A percentile compares a stretch with the other conserved stretches of the same genome.
Evolutionary conservation across 1,140 invertebrate species (phyloP).

Genomic region (Chironomus tepperi): DNA sequence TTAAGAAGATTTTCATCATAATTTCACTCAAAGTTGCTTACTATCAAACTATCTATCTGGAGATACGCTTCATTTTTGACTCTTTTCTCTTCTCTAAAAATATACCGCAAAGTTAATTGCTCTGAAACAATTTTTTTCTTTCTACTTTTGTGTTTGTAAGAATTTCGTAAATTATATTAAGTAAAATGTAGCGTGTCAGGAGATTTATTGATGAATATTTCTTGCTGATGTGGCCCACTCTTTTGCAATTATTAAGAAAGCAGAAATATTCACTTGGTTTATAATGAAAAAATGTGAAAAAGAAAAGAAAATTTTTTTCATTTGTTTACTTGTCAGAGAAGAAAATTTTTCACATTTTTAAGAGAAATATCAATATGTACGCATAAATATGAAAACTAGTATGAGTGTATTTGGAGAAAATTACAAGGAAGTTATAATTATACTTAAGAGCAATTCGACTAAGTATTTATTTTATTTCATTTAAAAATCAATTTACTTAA

Average conservation of each 20-base stretch:
- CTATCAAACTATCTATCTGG: not conserved
- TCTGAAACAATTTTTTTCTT: slow-evolving; percentile 1
- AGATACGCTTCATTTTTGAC: too few species aligned
- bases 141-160: not conserved
- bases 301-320: not conserved
- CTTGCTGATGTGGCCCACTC: not conserved
- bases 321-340: not conserved
- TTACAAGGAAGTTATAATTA: too few species aligned
- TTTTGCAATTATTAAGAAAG: not conserved
- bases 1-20: slow-evolving; percentile 16
- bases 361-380: too few species aligned
- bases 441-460: too few species aligned
- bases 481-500: too few species aligned
- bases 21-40: not conserved
- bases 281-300: not conserved
- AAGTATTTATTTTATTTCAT: too few species aligned
- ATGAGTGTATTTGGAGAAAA: too few species aligned
- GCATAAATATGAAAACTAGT: too few species aligned
- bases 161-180: not conserved
- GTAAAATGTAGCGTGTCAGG: slow-evolving; percentile 5
- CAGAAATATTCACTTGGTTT: not conserved
- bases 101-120: slow-evolving; percentile 23
- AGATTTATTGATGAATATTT: not conserved
- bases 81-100: not conserved
- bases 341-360: too few species aligned